These are phyloP conservation scores for Trachelus troglodyta DNA, from an alignment of 2,888 invertebrate genomes.

Conservation along the genomic window DNA sequence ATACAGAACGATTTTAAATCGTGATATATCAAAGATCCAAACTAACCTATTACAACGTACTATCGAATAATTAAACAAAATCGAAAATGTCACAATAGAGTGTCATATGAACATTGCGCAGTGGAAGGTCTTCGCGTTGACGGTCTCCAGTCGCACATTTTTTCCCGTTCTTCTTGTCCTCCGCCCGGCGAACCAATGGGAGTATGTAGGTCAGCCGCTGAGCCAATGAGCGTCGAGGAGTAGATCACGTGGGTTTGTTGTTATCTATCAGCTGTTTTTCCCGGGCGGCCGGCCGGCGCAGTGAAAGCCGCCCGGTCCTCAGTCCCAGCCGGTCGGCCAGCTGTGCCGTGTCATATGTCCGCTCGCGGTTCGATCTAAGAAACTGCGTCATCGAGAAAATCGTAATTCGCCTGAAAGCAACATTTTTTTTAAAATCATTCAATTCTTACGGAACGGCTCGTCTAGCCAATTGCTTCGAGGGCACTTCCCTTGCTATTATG, in stretches of 20 bases:
- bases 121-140: slow-evolving; percentile 40
- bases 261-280: slow-evolving; percentile 75
- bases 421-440: neutral
- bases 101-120: slow-evolving; percentile 23
- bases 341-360: slow-evolving; percentile 59
- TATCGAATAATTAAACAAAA: neutral
- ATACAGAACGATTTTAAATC: neutral
- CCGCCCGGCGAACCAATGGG: slow-evolving; percentile 62
- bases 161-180: slow-evolving; percentile 44
- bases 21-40: neutral
- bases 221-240: slow-evolving; percentile 66
- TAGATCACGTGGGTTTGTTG: slow-evolving; percentile 76
- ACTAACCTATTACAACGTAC: neutral
- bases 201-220: slow-evolving; percentile 70
- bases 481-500: slow-evolving; percentile 41
- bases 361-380: slow-evolving; percentile 28
- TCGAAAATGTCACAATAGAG: neutral
- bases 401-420: slow-evolving; percentile 12
- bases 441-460: slow-evolving; percentile 13
- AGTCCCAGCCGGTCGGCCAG: slow-evolving; percentile 61
- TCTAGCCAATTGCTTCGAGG: slow-evolving; percentile 38
- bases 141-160: slow-evolving; percentile 37
- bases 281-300: slow-evolving; percentile 63
- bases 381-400: slow-evolving; percentile 8
- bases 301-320: slow-evolving; percentile 58